Conservation (phyloP, 2,888 invertebrate species). For the Euplexia lucipara region DNA sequence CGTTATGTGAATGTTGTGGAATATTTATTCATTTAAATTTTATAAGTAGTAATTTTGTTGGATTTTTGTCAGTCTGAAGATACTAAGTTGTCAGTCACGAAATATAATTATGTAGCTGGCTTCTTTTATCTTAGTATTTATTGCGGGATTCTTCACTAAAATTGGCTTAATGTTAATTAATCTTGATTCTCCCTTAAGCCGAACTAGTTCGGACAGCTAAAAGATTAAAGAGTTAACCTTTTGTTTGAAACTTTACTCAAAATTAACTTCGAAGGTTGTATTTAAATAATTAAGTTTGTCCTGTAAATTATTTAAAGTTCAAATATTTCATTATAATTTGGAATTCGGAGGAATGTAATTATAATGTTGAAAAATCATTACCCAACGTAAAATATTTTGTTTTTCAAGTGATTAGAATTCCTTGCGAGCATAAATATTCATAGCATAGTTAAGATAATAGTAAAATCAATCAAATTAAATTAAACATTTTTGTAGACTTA, state of each 20-base stretch:
- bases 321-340: conserved; percentile 6
- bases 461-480: too few species aligned
- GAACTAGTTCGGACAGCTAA: conserved; percentile 46
- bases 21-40: too few species aligned
- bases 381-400: not conserved
- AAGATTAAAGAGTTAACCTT: conserved; percentile 46
- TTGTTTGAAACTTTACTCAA: conserved; percentile 39
- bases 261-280: conserved; percentile 57
- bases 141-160: not conserved
- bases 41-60: not conserved
- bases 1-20: too few species aligned
- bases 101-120: conserved; percentile 3
- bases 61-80: not conserved
- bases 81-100: not conserved
- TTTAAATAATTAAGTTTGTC: conserved; percentile 59
- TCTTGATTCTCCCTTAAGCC: conserved; percentile 29
- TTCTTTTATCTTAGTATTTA: conserved; percentile 15
- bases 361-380: not conserved
- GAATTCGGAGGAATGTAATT: conserved; percentile 3
- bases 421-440: too few species aligned
- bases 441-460: too few species aligned
- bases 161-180: conserved; percentile 40
- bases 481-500: too few species aligned
- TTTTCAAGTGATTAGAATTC: not conserved
- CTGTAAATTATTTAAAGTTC: conserved; percentile 19